Percentiles rank a stretch among this genome's conserved stretches.
phyloP scores from a whole-genome alignment of 2,113 vertebrate species.

The Aegypius monachus region DNA sequence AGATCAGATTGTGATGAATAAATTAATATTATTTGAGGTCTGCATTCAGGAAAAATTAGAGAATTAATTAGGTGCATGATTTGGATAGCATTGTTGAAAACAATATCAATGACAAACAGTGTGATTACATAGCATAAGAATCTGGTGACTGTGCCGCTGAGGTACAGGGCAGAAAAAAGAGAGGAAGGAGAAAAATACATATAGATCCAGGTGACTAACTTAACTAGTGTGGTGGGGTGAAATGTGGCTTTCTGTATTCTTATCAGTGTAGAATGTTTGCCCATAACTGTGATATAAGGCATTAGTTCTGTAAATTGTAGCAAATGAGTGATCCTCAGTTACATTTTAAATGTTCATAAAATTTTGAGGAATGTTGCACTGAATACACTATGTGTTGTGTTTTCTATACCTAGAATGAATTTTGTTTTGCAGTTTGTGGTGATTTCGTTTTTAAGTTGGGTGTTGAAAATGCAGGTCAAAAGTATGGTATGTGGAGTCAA shows the following conservation, averaged over 20 bases:
- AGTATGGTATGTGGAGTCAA: neutral
- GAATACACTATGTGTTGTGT: neutral
- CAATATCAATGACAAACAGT: slow-evolving; percentile 4
- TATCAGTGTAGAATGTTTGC: neutral
- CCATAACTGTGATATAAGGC: neutral
- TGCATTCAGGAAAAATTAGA: slow-evolving; percentile 40
- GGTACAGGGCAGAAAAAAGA: neutral
- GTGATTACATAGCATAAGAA: slow-evolving; percentile 8
- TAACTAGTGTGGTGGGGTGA: neutral
- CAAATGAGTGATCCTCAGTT: neutral
- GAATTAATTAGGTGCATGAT: neutral
- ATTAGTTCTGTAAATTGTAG: neutral
- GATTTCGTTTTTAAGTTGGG: neutral
- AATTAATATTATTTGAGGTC: slow-evolving; percentile 47
- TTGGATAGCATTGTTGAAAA: slow-evolving; percentile 33
- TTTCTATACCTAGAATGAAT: neutral
- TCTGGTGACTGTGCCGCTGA: neutral
- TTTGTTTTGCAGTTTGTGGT: neutral
- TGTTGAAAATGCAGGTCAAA: neutral
- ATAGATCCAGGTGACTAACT: neutral
- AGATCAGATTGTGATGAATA: neutral
- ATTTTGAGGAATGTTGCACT: neutral
- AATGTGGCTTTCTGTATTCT: neutral
- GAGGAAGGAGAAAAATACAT: neutral
- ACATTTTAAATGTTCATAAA: neutral